Percentiles rank a stretch among this genome's conserved stretches.
These are phyloP conservation scores for Schizothorax lantsangensis DNA, from an alignment of 2,797 vertebrate species.

Conservation along the genomic window DNA sequence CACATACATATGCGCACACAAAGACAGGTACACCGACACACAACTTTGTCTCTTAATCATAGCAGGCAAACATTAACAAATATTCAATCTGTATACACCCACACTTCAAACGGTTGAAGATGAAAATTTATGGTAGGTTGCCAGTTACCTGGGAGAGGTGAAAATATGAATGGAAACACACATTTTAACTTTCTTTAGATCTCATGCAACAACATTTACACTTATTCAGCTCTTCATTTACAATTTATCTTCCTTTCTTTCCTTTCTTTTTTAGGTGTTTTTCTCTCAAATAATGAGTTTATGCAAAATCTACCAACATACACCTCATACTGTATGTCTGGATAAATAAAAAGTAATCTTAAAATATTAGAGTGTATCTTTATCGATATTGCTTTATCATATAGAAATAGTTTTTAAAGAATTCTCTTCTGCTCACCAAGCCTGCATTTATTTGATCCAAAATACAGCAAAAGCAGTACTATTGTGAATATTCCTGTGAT, in stretches of 20 bases:
- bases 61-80: slow-evolving; percentile 46
- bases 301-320: slow-evolving; percentile 32
- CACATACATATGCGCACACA: slow-evolving; percentile 14
- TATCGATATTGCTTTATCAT: neutral
- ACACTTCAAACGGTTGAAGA: slow-evolving; percentile 39
- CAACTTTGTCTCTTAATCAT: slow-evolving; percentile 41
- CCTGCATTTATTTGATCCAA: no score
- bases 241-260: slow-evolving; percentile 22
- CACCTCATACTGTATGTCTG: neutral
- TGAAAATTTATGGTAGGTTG: slow-evolving; percentile 21
- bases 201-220: slow-evolving; percentile 11
- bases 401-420: neutral
- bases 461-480: no score
- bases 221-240: slow-evolving; percentile 42
- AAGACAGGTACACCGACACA: slow-evolving; percentile 29
- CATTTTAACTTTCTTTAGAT: slow-evolving; percentile 34
- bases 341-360: neutral
- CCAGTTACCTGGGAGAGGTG: slow-evolving; percentile 37
- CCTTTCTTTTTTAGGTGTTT: neutral
- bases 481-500: no score
- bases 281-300: slow-evolving; percentile 18
- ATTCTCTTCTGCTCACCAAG: no score
- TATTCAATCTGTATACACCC: slow-evolving; percentile 40
- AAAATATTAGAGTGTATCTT: neutral
- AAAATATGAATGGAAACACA: slow-evolving; percentile 38